A percentile compares a stretch with the other conserved stretches of the same genome.
Evolutionary conservation across 2,797 vertebrate genomes (phyloP).

Genomic region (Huso huso): DNA sequence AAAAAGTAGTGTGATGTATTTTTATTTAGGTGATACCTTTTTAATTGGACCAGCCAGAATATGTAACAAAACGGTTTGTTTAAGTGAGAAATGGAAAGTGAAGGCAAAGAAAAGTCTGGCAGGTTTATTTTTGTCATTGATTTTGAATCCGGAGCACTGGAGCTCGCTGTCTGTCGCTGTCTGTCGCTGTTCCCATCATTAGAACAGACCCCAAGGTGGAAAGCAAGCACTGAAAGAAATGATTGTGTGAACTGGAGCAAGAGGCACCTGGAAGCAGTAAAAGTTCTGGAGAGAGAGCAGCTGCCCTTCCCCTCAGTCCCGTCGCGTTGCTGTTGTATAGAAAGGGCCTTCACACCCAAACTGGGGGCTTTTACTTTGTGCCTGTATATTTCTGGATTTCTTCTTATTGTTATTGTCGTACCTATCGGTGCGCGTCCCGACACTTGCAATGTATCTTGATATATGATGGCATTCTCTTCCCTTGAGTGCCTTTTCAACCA

Average conservation of each 20-base stretch:
- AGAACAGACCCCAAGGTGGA: no score
- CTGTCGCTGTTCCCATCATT: no score
- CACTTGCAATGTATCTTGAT: conserved; percentile 52
- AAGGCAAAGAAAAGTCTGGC: no score
- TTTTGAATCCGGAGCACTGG: no score
- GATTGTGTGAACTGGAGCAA: conserved; percentile 11
- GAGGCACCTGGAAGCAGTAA: neutral
- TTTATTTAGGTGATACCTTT: no score
- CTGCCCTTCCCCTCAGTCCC: neutral
- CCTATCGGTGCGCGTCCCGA: conserved; percentile 10
- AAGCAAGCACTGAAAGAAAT: neutral
- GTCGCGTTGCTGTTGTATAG: neutral
- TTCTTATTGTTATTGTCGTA: conserved; percentile 12
- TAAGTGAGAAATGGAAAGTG: no score
- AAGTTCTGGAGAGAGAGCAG: neutral
- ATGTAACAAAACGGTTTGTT: no score
- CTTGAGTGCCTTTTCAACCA: conserved; percentile 52
- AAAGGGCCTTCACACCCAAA: neutral
- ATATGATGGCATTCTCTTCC: conserved; percentile 52
- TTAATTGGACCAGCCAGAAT: no score
- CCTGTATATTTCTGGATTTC: neutral
- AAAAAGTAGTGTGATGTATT: no score
- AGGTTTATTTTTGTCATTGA: no score
- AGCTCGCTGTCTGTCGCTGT: no score
- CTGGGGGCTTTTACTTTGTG: conserved; percentile 10